Conservation (phyloP, 2,113 vertebrate genomes). For the Herpetotheres cachinnans region DNA sequence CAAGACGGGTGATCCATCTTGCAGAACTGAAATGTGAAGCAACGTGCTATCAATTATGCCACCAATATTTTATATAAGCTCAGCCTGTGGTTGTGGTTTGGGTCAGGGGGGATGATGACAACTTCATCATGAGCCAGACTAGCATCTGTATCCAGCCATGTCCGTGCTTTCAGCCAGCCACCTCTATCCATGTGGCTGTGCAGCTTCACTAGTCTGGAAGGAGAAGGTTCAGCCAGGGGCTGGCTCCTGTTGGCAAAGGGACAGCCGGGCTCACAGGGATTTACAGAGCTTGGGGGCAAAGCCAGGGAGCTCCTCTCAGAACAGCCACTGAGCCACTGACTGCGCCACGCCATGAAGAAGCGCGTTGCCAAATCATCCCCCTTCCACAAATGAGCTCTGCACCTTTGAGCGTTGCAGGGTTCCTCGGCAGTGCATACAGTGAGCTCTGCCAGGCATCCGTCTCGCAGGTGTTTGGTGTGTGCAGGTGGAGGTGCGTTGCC, state of each 20-base stretch:
- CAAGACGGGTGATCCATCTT: not conserved
- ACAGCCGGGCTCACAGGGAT: too few species aligned
- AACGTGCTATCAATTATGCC: not conserved
- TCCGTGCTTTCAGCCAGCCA: not conserved
- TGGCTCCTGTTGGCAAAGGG: not conserved
- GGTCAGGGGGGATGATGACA: too few species aligned
- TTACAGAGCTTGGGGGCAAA: not conserved
- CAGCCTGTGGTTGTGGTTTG: not conserved
- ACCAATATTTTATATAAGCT: not conserved
- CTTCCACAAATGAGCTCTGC: not conserved
- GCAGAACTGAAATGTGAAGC: not conserved
- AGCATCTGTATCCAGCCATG: not conserved
- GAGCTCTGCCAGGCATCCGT: not conserved
- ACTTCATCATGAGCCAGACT: not conserved
- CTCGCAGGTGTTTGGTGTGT: accelerated
- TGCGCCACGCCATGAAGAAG: not conserved
- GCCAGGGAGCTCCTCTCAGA: not conserved
- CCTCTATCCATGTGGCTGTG: too few species aligned
- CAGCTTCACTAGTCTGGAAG: not conserved
- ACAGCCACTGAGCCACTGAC: not conserved
- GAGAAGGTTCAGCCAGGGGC: not conserved
- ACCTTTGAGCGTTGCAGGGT: not conserved
- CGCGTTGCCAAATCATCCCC: not conserved
- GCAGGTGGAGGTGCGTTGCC: not conserved
- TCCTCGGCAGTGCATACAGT: too few species aligned